These are phyloP conservation scores for Gallinago stenura DNA, from an alignment of 2,797 vertebrate genomes.

Conservation along the genomic window DNA sequence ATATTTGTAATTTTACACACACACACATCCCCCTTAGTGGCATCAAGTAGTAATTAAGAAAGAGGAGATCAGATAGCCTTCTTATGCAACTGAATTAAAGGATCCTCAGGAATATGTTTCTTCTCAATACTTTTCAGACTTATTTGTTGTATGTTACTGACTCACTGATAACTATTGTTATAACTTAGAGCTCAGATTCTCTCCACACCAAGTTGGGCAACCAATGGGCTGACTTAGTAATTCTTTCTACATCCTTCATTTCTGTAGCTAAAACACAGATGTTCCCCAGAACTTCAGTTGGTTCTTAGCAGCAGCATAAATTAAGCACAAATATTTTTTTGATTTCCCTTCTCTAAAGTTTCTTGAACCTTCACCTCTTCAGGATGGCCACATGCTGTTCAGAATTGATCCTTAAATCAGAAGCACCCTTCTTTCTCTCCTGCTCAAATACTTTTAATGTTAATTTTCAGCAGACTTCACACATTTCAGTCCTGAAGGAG, in stretches of 20 bases:
- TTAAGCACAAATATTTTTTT: not conserved
- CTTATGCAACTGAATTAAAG: slow-evolving; percentile 49
- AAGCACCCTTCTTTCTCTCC: not conserved
- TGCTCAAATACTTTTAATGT: not conserved
- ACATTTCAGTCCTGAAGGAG: not conserved
- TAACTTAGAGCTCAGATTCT: not conserved
- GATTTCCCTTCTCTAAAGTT: not conserved
- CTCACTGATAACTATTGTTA: not conserved
- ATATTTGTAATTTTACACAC: not conserved
- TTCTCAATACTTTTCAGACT: not conserved
- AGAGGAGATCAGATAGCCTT: slow-evolving; percentile 23
- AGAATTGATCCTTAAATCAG: not conserved
- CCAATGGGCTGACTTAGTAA: not conserved
- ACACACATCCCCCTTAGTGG: not conserved
- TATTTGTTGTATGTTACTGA: slow-evolving; percentile 34
- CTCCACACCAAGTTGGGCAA: not conserved
- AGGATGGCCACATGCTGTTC: not conserved
- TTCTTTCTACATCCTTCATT: not conserved
- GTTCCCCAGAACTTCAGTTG: not conserved
- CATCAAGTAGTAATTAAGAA: slow-evolving; percentile 30
- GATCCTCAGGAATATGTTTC: not conserved
- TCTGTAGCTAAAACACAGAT: not conserved
- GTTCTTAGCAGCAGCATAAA: not conserved
- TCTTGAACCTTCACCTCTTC: not conserved
- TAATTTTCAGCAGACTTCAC: not conserved